Base-by-base conservation (phyloP, 2,888 invertebrate genomes). In the Drosophila meridionalis region DNA sequence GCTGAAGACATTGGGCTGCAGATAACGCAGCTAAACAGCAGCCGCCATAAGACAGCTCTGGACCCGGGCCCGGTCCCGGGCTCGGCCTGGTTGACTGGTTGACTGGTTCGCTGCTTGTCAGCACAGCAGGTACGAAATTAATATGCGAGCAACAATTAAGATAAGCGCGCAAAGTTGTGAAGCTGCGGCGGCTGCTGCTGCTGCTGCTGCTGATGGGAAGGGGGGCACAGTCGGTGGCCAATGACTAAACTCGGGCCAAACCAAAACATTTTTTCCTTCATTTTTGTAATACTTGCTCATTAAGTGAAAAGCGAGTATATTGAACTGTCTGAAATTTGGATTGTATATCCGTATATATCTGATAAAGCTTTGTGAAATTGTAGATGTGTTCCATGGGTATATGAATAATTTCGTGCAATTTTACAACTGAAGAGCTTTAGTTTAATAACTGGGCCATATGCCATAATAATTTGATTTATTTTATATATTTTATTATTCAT, bases 81-180 rank as follows among this genome's bases (percentile, higher is more conserved):
- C 72, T 65, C 42, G 42, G 50, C 38, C 45, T 38, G 55, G 34
- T 50, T 57, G 69, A 50, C 48, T 52, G 64, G 57, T 53, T 68
- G 68, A 59, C 60, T 86, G 73, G 84, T 86, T 78, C 67, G 70
- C 73, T 67, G 78, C 69, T 73, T 85, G 75, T 83, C 82, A 80
- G 89, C 90, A 78, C 91, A 90, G 91, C 90, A 89, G 90, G 90
- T 89, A 89, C 80, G 91, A 87, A 91, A 91, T 91, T 91, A 91
- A 91, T 91, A 91, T 91, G 91, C 91, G 90, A 91, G 83, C 88
- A 91, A 90, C 91, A 91, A 90, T 91, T 91, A 91, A 91, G 91
- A 91, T 91, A 91, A 91, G 87, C 90, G 87, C 89, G 81, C 83
- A 81, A 85, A 85, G 77, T 85, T 85, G 84, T 85, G 89, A 85